A percentile compares a stretch with the other conserved stretches of the same genome.
phyloP scores from a whole-genome alignment of 2,113 vertebrate genomes.

The Tachuris rubrigastra region DNA sequence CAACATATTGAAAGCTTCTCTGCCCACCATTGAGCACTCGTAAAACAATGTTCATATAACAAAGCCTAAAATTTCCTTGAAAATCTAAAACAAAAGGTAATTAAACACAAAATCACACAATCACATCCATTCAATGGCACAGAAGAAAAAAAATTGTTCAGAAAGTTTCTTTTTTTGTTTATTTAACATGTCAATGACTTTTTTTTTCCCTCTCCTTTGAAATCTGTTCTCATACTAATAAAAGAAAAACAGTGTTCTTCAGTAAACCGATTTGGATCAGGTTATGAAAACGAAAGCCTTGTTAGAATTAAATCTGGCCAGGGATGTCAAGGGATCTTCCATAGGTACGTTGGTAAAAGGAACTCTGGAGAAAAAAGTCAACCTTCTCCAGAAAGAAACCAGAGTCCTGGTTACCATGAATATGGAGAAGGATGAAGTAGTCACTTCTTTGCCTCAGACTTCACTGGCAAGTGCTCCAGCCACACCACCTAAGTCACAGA shows the following conservation, averaged over 20 bases:
- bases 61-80: not conserved
- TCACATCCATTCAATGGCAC: not conserved
- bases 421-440: not conserved
- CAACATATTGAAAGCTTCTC: not conserved
- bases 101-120: not conserved
- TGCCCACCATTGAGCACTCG: not conserved
- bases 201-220: not conserved
- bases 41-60: not conserved
- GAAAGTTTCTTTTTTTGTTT: not conserved
- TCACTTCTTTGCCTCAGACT: not conserved
- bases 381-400: rapidly evolving
- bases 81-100: not conserved
- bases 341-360: not conserved
- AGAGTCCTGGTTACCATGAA: not conserved
- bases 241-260: not conserved
- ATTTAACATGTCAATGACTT: not conserved
- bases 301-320: not conserved
- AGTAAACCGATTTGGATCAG: not conserved
- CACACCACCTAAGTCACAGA: not conserved
- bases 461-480: not conserved
- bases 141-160: not conserved
- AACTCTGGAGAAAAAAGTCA: not conserved
- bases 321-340: rapidly evolving
- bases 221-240: not conserved
- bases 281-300: not conserved